Evolutionary conservation across 23 tunicate species (phyloP).

Genomic region (Clavelina lepadiformis): DNA sequence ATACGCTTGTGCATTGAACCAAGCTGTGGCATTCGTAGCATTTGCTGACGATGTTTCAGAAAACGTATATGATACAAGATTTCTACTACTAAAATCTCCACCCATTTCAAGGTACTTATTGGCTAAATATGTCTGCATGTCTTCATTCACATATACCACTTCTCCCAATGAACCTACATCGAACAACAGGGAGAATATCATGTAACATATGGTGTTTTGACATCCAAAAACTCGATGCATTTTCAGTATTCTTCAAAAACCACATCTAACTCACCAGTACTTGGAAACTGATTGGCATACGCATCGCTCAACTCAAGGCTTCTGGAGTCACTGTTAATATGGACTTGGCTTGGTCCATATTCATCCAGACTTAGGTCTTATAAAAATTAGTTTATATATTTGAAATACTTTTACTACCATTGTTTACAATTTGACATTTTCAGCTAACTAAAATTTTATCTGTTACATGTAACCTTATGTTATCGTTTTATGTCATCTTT

Average conservation of each 20-base stretch:
- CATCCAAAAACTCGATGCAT: no score
- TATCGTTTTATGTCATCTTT: background rate
- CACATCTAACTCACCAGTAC: no score
- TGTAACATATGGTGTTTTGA: no score
- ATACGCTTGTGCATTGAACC: constrained; percentile 86
- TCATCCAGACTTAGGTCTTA: constrained; percentile 41
- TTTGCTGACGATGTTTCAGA: constrained; percentile 6
- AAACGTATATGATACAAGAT: constrained; percentile 28
- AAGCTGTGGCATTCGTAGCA: constrained; percentile 28
- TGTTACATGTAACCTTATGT: background rate
- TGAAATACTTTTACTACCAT: no score
- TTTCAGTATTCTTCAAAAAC: no score
- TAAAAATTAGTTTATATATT: no score
- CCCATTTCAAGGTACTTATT: constrained; percentile 23
- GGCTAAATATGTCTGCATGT: constrained; percentile 22
- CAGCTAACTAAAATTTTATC: no score
- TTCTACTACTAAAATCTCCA: constrained; percentile 41
- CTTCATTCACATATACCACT: background rate
- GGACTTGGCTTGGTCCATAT: constrained; percentile 43
- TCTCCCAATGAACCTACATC: constrained; percentile 13
- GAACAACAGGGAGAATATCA: no score
- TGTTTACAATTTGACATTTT: no score
- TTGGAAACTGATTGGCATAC: constrained; percentile 40
- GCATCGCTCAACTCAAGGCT: background rate
- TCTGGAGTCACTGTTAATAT: constrained; percentile 9